Evolutionary conservation across 2,113 vertebrate species (phyloP), one percentile per base, ranked within the genome.

Genomic region (Callithrix jacchus): DNA sequence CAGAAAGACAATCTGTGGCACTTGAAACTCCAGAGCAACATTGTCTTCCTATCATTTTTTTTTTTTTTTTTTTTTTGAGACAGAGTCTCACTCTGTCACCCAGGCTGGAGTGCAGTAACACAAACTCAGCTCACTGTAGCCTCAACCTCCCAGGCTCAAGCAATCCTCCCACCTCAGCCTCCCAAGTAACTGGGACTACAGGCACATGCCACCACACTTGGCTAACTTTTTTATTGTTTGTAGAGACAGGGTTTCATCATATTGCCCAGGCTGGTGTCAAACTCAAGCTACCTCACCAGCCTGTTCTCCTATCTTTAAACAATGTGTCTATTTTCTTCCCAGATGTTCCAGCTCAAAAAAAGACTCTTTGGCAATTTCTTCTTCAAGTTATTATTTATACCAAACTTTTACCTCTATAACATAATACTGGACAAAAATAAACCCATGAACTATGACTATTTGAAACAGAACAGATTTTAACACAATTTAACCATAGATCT

Each of bases 261-360:
- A 64, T 64, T 64, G 61, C 61, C 61, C 25, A 64, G 30, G 61
- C 2, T 64, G 27, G 61, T 64, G 12, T 64, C 61, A 0, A 30
- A 6, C 12, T 32, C 0, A 2, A 64, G 27, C 61, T 30, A 64
- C 30, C 12, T 64, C 12, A 64, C 61, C 27, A 14, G 27, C 6
- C 32, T 68, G 66, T 68, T 95, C 56, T 68, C 82, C 17, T 30
- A 25, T 11, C 35, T 89, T 87, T 92, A 92, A 95, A 89, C 81
- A 5, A 91, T 77, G 2, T 56, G 27, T 56, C 37, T 85, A 42
- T 87, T 95, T 95, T 95, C 64, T 49, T 92, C 89, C n/a, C 20
- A 92, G 85, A 82, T 92, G 32, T 45, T 83, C 73, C 45, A 68
- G 7, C 49, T 73, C 58, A 94, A 49, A 21, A 17, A 95, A 91